Base-by-base conservation (phyloP, 2,797 vertebrate genomes). In the Heliangelus exortis region DNA sequence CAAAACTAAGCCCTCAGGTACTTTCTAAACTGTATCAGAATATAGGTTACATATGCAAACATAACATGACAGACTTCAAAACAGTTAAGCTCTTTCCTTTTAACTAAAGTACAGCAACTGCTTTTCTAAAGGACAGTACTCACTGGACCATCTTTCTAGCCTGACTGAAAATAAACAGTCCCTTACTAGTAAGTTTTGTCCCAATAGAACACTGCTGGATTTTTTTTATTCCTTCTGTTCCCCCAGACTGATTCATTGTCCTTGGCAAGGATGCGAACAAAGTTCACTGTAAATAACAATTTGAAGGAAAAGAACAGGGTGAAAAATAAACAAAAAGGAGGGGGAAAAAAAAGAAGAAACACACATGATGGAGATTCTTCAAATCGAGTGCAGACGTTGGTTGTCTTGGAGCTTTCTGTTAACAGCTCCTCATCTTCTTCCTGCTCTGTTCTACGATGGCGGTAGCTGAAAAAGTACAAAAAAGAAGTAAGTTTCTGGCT, bases 391-490 rank as follows among this genome's bases (percentile, higher is more conserved):
- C 99, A 99, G 92, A 99, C 98, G 6, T 98, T 99, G 4, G 99
- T 99, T 26, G 99, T 98, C 96, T 99, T 99, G 94, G 98, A 99
- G 97, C 98, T 99, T 97, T 99, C 99, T 33, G 98, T 99, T 68
- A 99, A 97, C 47, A 99, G 98, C 94, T 99, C 99, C 96, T 99
- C 99, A 0, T 99, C 99, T 72, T 99, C 99, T 63, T 99, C 99
- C 96, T 99, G 99, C 92, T 99, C 99, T 26, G 99, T 99, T 90
- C 99, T 98, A 9, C 99, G 99, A 95, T 99, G 99, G 22, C 99
- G 98, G 89, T 99, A 99, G 94, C 99, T 99, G 84, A 71, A 74
- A 94, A 84, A 84, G 61, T 8, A 10, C 69, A 89, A 84, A 54
- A 63, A 48, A 65, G 22, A 8, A 63, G 0, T 81, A 9, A 83